Base-by-base conservation (phyloP, 1,140 invertebrate species). In the Dryas iulia region DNA sequence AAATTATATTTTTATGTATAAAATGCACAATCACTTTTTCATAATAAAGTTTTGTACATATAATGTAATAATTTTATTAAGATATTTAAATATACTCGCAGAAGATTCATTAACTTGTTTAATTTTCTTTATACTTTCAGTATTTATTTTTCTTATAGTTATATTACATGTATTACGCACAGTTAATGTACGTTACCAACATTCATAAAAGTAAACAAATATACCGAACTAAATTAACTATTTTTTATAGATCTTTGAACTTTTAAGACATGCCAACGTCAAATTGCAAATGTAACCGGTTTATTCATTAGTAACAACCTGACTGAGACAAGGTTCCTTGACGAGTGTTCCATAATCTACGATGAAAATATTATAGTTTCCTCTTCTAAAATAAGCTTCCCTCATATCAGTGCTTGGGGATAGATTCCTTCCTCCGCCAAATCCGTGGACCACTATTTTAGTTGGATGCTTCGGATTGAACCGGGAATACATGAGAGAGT, bases 321-420 rank as follows among this genome's bases (percentile, higher is more conserved):
- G 94, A 76, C 95, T 95, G 1, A 97, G 92, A 82, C 96, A 97
- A 1, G 96, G 96, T 81, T 97, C 96, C 79, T 95, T 94, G 1
- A 96, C 96, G n/a, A 97, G 92, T 8, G 94, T 93, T 47, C 94
- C 94, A 83, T 97, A 97, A 91, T 97, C 96, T n/a, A 97, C 96
- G 56, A 97, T 96, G 74, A 97, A 96, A 58, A 97, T 95, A 80
- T 97, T 97, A 83, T 97, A 97, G 77, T 97, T 93, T 59, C 96
- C 96, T 66, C 94, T 92, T 26, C 93, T 92, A 86, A 97, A 97
- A 83, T 96, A 97, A 0, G 96, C 96, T 87, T 95, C 94, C 58
- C 96, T 91, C 82, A 97, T 93, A 86, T 97, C 96, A 0, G 96
- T 96, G 85, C 96, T 97, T 0, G 96, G 96, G 5, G 95, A 95